Evolutionary conservation across 1,140 invertebrate genomes (phyloP).

Genomic region (Epicauta chinensis): DNA sequence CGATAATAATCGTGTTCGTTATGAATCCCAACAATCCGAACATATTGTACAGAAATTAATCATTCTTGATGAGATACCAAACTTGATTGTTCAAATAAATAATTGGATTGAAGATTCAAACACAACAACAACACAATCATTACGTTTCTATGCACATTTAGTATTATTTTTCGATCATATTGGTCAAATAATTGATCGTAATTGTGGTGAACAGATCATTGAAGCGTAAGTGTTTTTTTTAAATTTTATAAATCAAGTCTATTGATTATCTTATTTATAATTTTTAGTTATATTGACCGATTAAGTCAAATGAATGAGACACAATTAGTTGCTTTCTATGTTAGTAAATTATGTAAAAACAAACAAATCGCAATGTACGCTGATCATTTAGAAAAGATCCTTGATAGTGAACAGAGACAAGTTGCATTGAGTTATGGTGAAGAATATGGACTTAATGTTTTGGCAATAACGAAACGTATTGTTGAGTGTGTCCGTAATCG

Average conservation of each 20-base stretch:
- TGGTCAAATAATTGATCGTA: constrained; percentile 59
- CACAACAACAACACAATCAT: constrained; percentile 49
- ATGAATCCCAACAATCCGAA: constrained; percentile 52
- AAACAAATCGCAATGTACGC: constrained; percentile 74
- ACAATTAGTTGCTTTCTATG: constrained; percentile 78
- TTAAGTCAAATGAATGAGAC: constrained; percentile 68
- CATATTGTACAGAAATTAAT: constrained; percentile 71
- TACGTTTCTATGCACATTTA: constrained; percentile 79
- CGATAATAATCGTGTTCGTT: constrained; percentile 46
- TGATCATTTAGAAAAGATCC: constrained; percentile 65
- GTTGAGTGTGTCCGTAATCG: constrained; percentile 64
- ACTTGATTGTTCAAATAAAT: constrained; percentile 56
- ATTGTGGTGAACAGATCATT: constrained; percentile 66
- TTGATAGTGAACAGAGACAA: constrained; percentile 54
- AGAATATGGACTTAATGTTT: constrained; percentile 73
- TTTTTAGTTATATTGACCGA: constrained; percentile 51
- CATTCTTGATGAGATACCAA: constrained; percentile 63
- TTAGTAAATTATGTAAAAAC: constrained; percentile 62
- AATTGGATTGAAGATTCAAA: constrained; percentile 30
- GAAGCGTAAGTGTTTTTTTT: constrained; percentile 57
- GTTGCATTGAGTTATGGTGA: constrained; percentile 60
- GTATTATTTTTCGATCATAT: constrained; percentile 75
- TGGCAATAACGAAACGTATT: constrained; percentile 72
- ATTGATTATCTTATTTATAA: neutral
- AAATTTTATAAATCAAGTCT: constrained; percentile 16